Evolutionary conservation across 2,113 vertebrate genomes (phyloP).

Genomic region (Oplegnathus fasciatus): DNA sequence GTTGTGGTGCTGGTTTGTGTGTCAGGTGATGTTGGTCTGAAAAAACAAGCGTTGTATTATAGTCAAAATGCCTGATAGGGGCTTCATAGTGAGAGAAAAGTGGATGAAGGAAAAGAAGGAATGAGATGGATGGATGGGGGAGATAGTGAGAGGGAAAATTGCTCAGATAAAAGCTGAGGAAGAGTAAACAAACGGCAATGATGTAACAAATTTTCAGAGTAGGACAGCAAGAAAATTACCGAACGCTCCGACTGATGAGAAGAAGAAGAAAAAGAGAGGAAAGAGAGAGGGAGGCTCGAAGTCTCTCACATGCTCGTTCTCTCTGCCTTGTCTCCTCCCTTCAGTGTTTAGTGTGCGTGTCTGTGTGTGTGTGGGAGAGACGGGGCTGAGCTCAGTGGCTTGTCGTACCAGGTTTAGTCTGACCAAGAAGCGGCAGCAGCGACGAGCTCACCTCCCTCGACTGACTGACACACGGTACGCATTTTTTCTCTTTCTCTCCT

Average conservation of each 20-base stretch:
- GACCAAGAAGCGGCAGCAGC: constrained; percentile 31
- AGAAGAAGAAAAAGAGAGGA: neutral
- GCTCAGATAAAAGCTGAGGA: constrained; percentile 20
- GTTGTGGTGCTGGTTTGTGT: neutral
- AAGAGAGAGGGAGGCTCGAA: constrained; percentile 19
- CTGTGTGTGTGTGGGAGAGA: constrained; percentile 26
- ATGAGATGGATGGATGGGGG: neutral
- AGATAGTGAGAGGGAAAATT: constrained; percentile 3
- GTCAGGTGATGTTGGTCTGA: constrained; percentile 22
- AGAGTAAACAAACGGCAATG: constrained; percentile 3
- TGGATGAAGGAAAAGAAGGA: neutral
- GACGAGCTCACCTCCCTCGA: constrained; percentile 40
- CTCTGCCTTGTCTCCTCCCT: constrained; percentile 66
- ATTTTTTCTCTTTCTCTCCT: constrained; percentile 51
- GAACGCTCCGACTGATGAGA: neutral
- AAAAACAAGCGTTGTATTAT: neutral
- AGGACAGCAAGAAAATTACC: constrained; percentile 18
- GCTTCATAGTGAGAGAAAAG: neutral
- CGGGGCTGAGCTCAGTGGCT: constrained; percentile 56
- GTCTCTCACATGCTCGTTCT: constrained; percentile 33
- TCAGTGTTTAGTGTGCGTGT: constrained; percentile 29
- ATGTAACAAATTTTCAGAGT: constrained; percentile 28
- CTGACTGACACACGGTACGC: constrained; percentile 49
- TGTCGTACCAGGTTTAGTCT: constrained; percentile 52
- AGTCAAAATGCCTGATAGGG: neutral